Evolutionary conservation across 2,888 invertebrate species (phyloP).

Genomic region (Himalopsyche japonica): DNA sequence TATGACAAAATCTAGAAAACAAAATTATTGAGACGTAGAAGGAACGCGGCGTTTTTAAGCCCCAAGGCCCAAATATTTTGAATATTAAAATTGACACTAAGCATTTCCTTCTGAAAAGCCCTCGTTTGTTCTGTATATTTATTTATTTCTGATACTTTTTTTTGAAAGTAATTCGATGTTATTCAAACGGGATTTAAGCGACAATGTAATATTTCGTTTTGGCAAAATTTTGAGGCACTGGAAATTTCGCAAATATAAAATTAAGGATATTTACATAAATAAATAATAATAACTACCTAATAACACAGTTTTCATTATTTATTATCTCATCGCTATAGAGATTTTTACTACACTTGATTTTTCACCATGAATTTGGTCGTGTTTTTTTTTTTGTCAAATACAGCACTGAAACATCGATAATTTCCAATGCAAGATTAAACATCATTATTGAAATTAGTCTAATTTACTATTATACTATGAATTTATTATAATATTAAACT

Average conservation of each 20-base stretch:
- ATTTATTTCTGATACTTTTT: background rate
- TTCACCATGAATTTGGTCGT: too few species aligned
- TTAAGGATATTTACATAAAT: background rate
- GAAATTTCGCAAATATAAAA: background rate
- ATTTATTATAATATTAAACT: too few species aligned
- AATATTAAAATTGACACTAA: background rate
- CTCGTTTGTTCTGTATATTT: background rate
- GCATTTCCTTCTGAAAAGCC: background rate
- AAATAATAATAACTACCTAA: background rate
- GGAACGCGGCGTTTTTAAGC: background rate
- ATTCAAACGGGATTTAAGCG: background rate
- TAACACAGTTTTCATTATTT: too few species aligned
- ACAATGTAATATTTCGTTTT: background rate
- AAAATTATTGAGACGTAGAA: background rate
- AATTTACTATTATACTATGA: too few species aligned
- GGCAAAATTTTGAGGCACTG: background rate
- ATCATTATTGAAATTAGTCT: too few species aligned
- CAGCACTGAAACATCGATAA: too few species aligned
- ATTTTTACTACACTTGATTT: too few species aligned
- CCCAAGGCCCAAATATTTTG: background rate
- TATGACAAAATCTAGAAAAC: background rate
- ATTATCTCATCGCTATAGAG: too few species aligned
- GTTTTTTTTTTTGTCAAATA: too few species aligned
- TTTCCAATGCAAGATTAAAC: too few species aligned
- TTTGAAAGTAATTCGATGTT: background rate